Base-by-base conservation (phyloP, 1,140 invertebrate genomes). In the Aphidius ervi region DNA sequence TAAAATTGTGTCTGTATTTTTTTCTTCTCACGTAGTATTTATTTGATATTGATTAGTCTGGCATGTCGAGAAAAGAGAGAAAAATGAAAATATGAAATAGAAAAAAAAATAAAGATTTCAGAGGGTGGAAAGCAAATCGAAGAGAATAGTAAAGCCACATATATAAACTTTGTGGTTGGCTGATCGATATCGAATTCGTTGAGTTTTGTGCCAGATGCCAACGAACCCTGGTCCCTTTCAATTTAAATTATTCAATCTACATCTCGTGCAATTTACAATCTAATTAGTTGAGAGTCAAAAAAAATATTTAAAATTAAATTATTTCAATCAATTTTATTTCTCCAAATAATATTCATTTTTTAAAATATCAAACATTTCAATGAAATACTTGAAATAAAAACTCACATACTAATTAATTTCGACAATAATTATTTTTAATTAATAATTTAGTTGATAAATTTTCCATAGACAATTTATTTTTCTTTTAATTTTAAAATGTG, bases 121-220 rank as follows among this genome's bases (percentile, higher is more conserved):
- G 16, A 43, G 9, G 50, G 50, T 23, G 49, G 43, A 52, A 53
- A 42, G 45, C 42, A 53, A 37, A 31, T 31, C 23, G 23, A 31
- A 31, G 23, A 31, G 23, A 31, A 31, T 31, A 31, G 23, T 31
- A 31, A 54, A 54, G 43, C 43, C 42, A 59, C 43, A 46, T 53
- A 54, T 59, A 59, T 54, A 43, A 23, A 31, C 4, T 31, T 4
- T 31, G 23, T 31, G 23, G 23, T 31, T 31, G 23, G 20, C 52
- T 7, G 59, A 39, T 61, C 59, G 59, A 61, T 61, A 61, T 61
- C 37, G 52, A 61, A 61, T 61, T 61, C 52, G 52, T 54, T 43
- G 50, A 42, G 42, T 20, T 42, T 45, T 9, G 42, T 46, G 42
- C 50, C 45, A 40, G 39, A 59, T 59, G 57, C 53, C 59, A 61